Conservation (phyloP, 2,888 invertebrate species). For the Troides aeacus region DNA sequence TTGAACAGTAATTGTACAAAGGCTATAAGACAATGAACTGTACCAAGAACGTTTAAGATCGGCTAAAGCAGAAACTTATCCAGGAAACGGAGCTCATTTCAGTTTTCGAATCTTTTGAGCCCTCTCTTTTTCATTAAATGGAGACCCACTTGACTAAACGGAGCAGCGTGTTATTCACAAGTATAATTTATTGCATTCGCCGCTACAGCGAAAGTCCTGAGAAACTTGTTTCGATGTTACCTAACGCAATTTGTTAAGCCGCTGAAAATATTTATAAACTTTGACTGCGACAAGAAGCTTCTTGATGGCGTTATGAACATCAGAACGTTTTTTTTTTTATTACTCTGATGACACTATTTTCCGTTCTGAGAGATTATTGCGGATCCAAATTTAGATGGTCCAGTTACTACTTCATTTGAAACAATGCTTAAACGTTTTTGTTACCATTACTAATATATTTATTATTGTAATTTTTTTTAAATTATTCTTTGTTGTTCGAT, state of each 20-base stretch:
- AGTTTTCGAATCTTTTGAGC: conserved; percentile 36
- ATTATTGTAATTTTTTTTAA: too few species aligned
- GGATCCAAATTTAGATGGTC: background rate
- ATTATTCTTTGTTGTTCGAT: too few species aligned
- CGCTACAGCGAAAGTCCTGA: conserved; percentile 45
- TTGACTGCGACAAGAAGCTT: conserved; percentile 27
- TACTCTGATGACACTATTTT: conserved; percentile 40
- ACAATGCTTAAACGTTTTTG: too few species aligned
- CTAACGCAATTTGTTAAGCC: conserved; percentile 35
- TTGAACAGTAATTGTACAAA: conserved; percentile 24
- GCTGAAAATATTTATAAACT: conserved; percentile 29
- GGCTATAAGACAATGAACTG: conserved; percentile 14
- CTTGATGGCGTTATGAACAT: conserved; percentile 33
- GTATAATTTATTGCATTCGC: conserved; percentile 58
- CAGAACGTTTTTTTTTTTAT: conserved; percentile 37
- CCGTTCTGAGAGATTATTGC: background rate
- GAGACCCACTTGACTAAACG: conserved; percentile 42
- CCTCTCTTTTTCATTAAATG: conserved; percentile 46
- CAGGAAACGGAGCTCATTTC: conserved; percentile 21
- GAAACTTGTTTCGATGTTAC: conserved; percentile 39
- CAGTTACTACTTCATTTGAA: background rate
- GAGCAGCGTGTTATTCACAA: conserved; percentile 50
- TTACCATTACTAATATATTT: too few species aligned
- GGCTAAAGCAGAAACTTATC: conserved; percentile 15
- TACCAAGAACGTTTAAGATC: conserved; percentile 18